phyloP scores from a whole-genome alignment of 1,140 invertebrate genomes.

The Copidosoma floridanum region DNA sequence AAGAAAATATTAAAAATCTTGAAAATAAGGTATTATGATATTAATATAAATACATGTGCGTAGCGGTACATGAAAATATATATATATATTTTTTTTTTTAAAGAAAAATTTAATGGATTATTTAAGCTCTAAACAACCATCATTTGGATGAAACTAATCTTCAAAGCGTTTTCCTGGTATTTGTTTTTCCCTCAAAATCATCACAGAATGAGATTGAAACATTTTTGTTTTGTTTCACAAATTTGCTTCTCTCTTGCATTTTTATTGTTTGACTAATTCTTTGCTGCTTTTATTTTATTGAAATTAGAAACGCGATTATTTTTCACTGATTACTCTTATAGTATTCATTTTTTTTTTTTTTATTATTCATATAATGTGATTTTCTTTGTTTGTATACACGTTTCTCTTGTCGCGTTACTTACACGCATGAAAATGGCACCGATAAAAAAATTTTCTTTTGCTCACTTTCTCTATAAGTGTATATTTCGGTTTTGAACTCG shows the following conservation, averaged over 20 bases:
- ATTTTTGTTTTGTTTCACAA: constrained; percentile 30
- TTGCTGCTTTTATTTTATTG: constrained; percentile 16
- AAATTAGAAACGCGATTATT: constrained; percentile 24
- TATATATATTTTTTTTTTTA: no score
- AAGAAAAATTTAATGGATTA: no score
- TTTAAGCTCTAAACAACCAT: no score
- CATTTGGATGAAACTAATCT: no score
- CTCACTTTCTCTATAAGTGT: constrained; percentile 26
- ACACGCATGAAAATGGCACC: constrained; percentile 35
- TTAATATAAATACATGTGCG: no score
- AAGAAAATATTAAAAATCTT: no score
- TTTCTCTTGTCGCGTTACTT: constrained; percentile 19
- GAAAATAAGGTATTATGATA: no score
- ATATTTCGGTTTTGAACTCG: constrained; percentile 22
- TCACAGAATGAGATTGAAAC: constrained; percentile 54
- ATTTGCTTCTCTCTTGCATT: constrained; percentile 15
- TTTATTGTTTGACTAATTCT: constrained; percentile 9
- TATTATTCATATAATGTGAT: constrained; percentile 25
- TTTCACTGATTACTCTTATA: constrained; percentile 14
- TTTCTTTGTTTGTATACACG: constrained; percentile 35
- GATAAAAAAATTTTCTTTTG: constrained; percentile 26
- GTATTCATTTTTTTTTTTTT: constrained; percentile 30
- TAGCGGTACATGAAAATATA: no score
- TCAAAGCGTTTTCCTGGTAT: no score
- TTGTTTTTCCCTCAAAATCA: constrained; percentile 45